Conservation (phyloP, 1,140 invertebrate species). For the Apis florea region DNA sequence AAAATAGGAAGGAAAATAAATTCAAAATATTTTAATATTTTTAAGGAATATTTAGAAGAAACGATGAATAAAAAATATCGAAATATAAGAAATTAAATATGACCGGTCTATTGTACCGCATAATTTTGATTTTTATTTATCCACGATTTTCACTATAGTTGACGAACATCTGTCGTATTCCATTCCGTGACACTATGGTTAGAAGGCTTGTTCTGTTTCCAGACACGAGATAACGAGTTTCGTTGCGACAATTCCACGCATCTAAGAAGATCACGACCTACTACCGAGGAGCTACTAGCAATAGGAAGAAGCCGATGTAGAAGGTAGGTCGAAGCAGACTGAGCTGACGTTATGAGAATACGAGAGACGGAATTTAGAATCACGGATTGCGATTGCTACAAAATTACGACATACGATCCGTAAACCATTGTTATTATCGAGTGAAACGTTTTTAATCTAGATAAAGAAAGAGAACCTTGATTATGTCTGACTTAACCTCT, state of each 20-base stretch:
- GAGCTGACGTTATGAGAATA: conserved; percentile 54
- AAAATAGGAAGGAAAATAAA: too few species aligned
- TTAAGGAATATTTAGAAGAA: background rate
- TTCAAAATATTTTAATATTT: too few species aligned
- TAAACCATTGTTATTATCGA: conserved; percentile 30
- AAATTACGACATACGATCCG: conserved; percentile 57
- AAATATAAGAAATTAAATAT: background rate
- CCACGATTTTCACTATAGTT: background rate
- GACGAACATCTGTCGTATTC: conserved; percentile 22
- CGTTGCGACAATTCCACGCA: conserved; percentile 52
- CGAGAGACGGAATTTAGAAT: conserved; percentile 56
- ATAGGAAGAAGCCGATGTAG: conserved; percentile 22
- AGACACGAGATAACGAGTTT: conserved; percentile 46
- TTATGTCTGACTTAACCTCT: background rate
- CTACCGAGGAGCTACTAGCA: conserved; percentile 28
- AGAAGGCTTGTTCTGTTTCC: conserved; percentile 42
- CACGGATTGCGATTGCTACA: conserved; percentile 57
- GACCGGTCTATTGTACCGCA: too few species aligned
- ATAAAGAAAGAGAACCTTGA: background rate
- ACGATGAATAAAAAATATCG: background rate
- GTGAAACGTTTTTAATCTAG: conserved; percentile 5
- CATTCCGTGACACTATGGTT: conserved; percentile 6
- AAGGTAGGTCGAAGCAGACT: conserved; percentile 25
- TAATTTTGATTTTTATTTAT: background rate
- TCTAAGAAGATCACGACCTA: conserved; percentile 52